Percentiles rank a stretch among this genome's conserved stretches.
Evolutionary conservation across 1,140 invertebrate species (phyloP).

Genomic region (Drosophila ercepeae): DNA sequence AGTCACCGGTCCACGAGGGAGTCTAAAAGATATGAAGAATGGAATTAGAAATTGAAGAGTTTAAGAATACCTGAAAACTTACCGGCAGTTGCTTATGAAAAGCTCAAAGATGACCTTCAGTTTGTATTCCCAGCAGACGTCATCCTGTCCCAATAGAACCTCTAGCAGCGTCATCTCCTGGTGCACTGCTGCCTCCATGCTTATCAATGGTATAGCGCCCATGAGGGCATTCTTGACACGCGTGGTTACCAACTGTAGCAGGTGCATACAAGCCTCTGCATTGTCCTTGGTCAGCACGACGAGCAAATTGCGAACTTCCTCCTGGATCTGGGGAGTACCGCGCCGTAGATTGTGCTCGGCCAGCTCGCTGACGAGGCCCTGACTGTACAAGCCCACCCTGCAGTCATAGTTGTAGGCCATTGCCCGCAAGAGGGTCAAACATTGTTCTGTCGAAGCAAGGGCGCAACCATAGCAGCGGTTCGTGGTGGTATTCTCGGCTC

Average conservation of each 20-base stretch:
- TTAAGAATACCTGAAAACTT: not conserved
- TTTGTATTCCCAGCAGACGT: slow-evolving; percentile 97
- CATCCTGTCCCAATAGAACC: slow-evolving; percentile 94
- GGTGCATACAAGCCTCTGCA: slow-evolving; percentile 92
- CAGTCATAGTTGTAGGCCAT: slow-evolving; percentile 93
- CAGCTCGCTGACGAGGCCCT: slow-evolving; percentile 95
- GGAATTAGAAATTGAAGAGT: not conserved
- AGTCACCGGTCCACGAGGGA: slow-evolving; percentile 72
- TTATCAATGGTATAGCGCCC: slow-evolving; percentile 86
- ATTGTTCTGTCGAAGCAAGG: slow-evolving; percentile 95
- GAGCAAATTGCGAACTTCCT: slow-evolving; percentile 93
- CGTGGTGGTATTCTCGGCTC: slow-evolving; percentile 52
- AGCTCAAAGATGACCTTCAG: slow-evolving; percentile 94
- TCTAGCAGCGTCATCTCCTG: slow-evolving; percentile 95
- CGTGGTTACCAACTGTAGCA: slow-evolving; percentile 92
- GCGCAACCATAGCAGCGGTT: slow-evolving; percentile 94
- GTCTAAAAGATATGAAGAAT: slow-evolving; percentile 86
- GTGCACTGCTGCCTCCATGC: slow-evolving; percentile 90
- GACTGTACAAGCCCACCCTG: slow-evolving; percentile 91
- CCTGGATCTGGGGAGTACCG: slow-evolving; percentile 91
- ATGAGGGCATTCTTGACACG: slow-evolving; percentile 91
- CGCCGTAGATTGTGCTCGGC: slow-evolving; percentile 95
- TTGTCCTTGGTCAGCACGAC: slow-evolving; percentile 97
- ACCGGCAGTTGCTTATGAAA: slow-evolving; percentile 90
- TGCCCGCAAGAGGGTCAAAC: slow-evolving; percentile 95